Evolutionary conservation across 2,797 vertebrate genomes (phyloP).

Genomic region (Columba guinea): DNA sequence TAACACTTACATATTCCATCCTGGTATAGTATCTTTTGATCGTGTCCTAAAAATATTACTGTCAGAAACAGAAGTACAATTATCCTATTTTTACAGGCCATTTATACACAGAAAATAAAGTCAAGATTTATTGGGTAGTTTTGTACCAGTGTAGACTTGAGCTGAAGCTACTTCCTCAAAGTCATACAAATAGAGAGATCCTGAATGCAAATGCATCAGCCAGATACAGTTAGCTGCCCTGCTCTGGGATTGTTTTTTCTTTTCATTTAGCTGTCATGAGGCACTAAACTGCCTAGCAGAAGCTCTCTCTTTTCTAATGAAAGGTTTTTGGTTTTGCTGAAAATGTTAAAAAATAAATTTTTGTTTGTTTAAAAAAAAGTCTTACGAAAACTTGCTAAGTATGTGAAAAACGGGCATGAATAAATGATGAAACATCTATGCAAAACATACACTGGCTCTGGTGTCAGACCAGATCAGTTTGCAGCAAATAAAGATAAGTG

Average conservation of each 20-base stretch:
- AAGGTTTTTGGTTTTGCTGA: not conserved
- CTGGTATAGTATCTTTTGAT: not conserved
- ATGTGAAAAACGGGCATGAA: not conserved
- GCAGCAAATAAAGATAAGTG: not conserved
- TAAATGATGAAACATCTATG: not conserved
- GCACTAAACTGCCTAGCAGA: not conserved
- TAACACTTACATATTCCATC: not conserved
- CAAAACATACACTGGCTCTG: not conserved
- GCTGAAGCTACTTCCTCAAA: not conserved
- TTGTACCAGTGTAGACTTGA: not conserved
- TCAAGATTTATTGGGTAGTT: not conserved
- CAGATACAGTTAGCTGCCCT: not conserved
- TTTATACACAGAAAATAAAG: not conserved
- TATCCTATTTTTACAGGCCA: not conserved
- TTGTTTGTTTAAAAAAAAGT: not conserved
- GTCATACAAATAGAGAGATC: not conserved
- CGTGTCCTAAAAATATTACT: not conserved
- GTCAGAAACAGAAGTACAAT: not conserved
- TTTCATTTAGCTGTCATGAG: not conserved
- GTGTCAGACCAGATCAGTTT: not conserved
- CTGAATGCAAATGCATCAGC: not conserved
- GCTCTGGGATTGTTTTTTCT: not conserved
- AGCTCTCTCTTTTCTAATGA: not conserved
- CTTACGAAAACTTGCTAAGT: not conserved
- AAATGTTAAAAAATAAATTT: not conserved